Evolutionary conservation across 2,797 vertebrate genomes (phyloP).

Genomic region (Chaunax sp.): DNA sequence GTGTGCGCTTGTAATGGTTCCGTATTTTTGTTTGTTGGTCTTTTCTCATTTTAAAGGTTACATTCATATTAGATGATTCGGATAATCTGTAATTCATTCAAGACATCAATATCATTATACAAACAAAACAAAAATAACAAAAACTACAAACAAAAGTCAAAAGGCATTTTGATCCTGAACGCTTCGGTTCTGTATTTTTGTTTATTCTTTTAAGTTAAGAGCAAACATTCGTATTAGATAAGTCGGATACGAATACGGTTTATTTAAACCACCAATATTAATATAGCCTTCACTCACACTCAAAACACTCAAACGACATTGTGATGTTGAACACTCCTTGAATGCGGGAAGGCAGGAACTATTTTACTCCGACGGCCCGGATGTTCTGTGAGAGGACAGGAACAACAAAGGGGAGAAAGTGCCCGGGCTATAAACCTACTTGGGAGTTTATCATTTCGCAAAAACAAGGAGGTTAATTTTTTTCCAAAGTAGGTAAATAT

Average conservation of each 20-base stretch:
- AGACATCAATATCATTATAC: accelerated
- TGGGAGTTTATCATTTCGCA: constrained; percentile 7
- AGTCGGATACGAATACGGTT: too few relatives aligned
- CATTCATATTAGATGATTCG: too few relatives aligned
- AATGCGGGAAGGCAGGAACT: constrained; percentile 35
- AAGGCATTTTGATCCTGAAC: not conserved
- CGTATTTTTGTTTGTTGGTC: not conserved
- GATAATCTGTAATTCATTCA: not conserved
- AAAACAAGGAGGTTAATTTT: not conserved
- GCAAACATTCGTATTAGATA: too few relatives aligned
- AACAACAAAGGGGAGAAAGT: constrained; percentile 77
- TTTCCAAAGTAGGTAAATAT: constrained; percentile 41
- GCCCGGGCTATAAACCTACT: constrained; percentile 50
- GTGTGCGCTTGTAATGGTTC: too few relatives aligned
- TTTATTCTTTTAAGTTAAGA: too few relatives aligned
- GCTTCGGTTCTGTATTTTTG: too few relatives aligned
- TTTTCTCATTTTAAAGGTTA: too few relatives aligned
- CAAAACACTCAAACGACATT: too few relatives aligned
- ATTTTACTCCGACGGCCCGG: constrained; percentile 52
- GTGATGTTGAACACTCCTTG: constrained; percentile 29
- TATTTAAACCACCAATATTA: too few relatives aligned
- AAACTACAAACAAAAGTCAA: not conserved
- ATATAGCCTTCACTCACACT: too few relatives aligned
- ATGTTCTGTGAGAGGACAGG: constrained; percentile 59
- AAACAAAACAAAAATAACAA: not conserved